These are phyloP conservation scores for Apis cerana DNA, from an alignment of 1,140 invertebrate genomes.

Conservation along the genomic window DNA sequence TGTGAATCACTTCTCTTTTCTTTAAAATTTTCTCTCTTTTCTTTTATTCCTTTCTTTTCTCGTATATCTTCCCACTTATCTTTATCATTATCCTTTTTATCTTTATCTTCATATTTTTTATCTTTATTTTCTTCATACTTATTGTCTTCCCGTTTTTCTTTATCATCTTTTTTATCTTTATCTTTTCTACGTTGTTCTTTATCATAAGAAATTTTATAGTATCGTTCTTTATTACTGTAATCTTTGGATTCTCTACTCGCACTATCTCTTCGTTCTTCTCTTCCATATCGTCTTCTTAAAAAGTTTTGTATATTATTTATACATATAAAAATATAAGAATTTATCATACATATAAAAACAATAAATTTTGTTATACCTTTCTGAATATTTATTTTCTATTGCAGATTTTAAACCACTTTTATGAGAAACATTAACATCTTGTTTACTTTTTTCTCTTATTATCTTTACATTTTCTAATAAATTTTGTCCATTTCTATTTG, in stretches of 20 bases:
- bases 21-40: constrained; percentile 56
- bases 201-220: constrained; percentile 58
- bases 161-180: constrained; percentile 65
- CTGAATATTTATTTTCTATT: constrained; percentile 53
- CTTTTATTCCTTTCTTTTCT: constrained; percentile 49
- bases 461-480: constrained; percentile 45
- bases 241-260: constrained; percentile 44
- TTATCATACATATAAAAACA: constrained; percentile 14
- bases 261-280: constrained; percentile 59
- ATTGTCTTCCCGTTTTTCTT: constrained; percentile 59
- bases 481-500: constrained; percentile 39
- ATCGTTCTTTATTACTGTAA: constrained; percentile 56
- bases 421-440: constrained; percentile 29
- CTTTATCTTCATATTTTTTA: constrained; percentile 56
- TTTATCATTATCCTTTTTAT: constrained; percentile 54
- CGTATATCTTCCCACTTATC: constrained; percentile 55
- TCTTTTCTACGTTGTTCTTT: constrained; percentile 64
- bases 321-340: background rate
- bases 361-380: constrained; percentile 44
- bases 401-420: constrained; percentile 35
- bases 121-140: constrained; percentile 56
- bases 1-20: constrained; percentile 49
- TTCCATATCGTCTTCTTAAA: constrained; percentile 52
- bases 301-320: constrained; percentile 1
- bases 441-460: constrained; percentile 39